Conservation (phyloP, 1,140 invertebrate genomes). For the Chlorops oryzae region DNA sequence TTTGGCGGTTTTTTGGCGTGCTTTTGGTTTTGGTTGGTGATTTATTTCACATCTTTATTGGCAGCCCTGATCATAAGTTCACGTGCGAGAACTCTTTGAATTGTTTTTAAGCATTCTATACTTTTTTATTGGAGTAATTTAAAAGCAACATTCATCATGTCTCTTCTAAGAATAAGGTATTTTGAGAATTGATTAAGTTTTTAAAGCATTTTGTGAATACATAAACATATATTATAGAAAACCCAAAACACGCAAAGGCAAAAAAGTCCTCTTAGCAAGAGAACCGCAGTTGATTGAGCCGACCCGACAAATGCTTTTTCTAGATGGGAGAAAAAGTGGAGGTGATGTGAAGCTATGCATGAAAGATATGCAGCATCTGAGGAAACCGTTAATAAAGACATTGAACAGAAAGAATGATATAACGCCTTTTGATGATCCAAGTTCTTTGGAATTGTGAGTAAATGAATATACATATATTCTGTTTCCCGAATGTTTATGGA, state of each 20-base stretch:
- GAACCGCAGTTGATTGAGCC: constrained; percentile 88
- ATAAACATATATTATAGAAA: constrained; percentile 50
- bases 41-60: no score
- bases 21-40: no score
- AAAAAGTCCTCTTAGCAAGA: constrained; percentile 70
- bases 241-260: constrained; percentile 82
- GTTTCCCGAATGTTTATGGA: background rate
- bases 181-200: background rate
- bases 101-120: no score
- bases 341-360: constrained; percentile 66
- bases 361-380: constrained; percentile 83
- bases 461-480: constrained; percentile 11
- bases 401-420: constrained; percentile 78
- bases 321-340: constrained; percentile 80
- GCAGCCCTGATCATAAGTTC: no score
- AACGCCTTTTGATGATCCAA: constrained; percentile 78
- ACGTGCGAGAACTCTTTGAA: no score
- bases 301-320: constrained; percentile 74
- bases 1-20: no score
- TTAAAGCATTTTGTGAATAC: background rate
- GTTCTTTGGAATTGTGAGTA: constrained; percentile 67
- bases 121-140: constrained; percentile 96
- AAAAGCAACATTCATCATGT: constrained; percentile 81
- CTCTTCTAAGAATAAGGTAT: constrained; percentile 40
- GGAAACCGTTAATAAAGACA: constrained; percentile 76